These are phyloP conservation scores for Heliothis virescens DNA, from an alignment of 1,140 invertebrate genomes.

Conservation along the genomic window DNA sequence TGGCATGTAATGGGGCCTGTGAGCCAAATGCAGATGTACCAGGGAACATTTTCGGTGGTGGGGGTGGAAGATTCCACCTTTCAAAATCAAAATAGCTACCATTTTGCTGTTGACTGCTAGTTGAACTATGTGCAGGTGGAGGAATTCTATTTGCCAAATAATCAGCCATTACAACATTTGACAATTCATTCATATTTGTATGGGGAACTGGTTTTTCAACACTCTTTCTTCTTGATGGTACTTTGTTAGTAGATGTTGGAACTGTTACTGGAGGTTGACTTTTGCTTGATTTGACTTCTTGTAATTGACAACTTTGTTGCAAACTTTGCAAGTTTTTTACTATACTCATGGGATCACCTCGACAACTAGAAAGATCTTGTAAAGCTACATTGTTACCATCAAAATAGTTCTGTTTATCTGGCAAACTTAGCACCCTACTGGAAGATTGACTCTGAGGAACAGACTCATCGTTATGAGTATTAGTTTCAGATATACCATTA, in stretches of 20 bases:
- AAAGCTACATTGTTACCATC: slow-evolving; percentile 86
- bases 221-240: slow-evolving; percentile 84
- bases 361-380: slow-evolving; percentile 90
- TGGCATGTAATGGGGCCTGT: slow-evolving; percentile 86
- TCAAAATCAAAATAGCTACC: slow-evolving; percentile 91
- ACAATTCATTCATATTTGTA: slow-evolving; percentile 85
- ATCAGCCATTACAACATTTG: slow-evolving; percentile 86
- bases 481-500: slow-evolving; percentile 85
- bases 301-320: slow-evolving; percentile 88
- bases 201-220: slow-evolving; percentile 83
- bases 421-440: slow-evolving; percentile 64
- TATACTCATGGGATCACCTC: slow-evolving; percentile 91
- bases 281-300: slow-evolving; percentile 84
- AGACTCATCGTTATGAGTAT: slow-evolving; percentile 81
- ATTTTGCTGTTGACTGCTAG: slow-evolving; percentile 88
- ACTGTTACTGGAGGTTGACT: slow-evolving; percentile 66
- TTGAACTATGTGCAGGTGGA: slow-evolving; percentile 90
- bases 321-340: slow-evolving; percentile 90
- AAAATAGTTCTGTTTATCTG: slow-evolving; percentile 80
- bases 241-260: slow-evolving; percentile 67
- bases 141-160: slow-evolving; percentile 88
- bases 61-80: slow-evolving; percentile 90
- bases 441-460: slow-evolving; percentile 62
- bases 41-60: slow-evolving; percentile 89
- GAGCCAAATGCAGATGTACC: slow-evolving; percentile 85